Conservation (phyloP, 2,888 invertebrate species). For the Norana najaformis region DNA sequence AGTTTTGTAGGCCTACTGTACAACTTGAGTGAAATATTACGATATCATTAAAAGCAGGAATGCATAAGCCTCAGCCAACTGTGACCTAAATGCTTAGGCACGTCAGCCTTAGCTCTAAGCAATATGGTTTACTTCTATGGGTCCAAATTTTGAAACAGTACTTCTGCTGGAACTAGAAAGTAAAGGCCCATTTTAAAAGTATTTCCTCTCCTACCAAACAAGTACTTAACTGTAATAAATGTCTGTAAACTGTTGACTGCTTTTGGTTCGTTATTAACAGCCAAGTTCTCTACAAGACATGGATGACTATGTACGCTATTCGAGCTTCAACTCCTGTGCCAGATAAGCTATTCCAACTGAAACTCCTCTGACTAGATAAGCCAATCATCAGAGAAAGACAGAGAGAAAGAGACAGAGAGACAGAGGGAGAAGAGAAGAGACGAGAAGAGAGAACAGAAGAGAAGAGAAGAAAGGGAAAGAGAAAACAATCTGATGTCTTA, state of each 20-base stretch:
- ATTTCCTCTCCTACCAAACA: neutral
- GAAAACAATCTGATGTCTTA: neutral
- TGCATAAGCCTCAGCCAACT: neutral
- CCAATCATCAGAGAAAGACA: neutral
- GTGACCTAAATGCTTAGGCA: neutral
- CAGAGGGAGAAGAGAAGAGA: too few species aligned
- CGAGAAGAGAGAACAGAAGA: neutral
- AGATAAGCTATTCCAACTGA: neutral
- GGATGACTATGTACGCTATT: too few species aligned
- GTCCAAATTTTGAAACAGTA: neutral
- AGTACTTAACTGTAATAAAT: too few species aligned
- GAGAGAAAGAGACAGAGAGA: too few species aligned
- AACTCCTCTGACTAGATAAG: neutral
- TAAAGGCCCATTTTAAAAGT: neutral
- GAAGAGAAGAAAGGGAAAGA: neutral
- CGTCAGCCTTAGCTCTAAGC: neutral
- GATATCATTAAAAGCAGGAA: neutral
- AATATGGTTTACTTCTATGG: neutral
- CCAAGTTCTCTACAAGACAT: neutral
- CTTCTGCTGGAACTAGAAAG: neutral
- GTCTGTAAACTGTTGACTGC: too few species aligned
- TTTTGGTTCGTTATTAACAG: neutral
- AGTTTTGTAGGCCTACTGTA: neutral
- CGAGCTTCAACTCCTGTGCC: neutral
- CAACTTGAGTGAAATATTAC: neutral